Evolutionary conservation across 2,888 invertebrate species (phyloP).

Genomic region (Lasioglossum lativentre): DNA sequence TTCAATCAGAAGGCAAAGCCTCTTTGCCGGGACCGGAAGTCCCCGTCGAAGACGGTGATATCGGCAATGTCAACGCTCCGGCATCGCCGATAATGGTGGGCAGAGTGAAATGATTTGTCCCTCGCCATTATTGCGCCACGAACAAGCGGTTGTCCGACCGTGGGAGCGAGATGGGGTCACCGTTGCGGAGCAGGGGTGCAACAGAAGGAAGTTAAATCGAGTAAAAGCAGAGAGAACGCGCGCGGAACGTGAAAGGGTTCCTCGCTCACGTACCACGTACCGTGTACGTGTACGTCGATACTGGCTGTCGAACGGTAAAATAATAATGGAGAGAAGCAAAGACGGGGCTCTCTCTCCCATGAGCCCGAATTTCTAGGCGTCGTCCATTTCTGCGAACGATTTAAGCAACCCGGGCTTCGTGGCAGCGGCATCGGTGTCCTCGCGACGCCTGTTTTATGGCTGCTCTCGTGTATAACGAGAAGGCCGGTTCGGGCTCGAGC

Average conservation of each 20-base stretch:
- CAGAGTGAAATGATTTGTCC: conserved; percentile 74
- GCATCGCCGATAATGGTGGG: conserved; percentile 63
- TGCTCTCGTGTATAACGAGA: conserved; percentile 51
- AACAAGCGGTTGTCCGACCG: conserved; percentile 41
- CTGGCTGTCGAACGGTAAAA: conserved; percentile 76
- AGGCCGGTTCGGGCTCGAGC: conserved; percentile 22
- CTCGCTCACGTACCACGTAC: conserved; percentile 72
- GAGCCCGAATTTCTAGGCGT: conserved; percentile 41
- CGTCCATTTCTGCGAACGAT: conserved; percentile 60
- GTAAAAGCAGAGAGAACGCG: conserved; percentile 72
- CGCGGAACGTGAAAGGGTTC: conserved; percentile 73
- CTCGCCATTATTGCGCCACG: conserved; percentile 69
- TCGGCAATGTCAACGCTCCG: conserved; percentile 54
- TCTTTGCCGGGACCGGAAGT: conserved; percentile 64
- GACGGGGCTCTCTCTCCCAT: conserved; percentile 52
- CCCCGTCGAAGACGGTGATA: conserved; percentile 53
- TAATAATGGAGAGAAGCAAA: conserved; percentile 75
- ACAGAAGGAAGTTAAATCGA: conserved; percentile 72
- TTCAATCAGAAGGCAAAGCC: conserved; percentile 70
- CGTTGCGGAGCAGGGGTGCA: neutral
- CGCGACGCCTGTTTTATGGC: conserved; percentile 58
- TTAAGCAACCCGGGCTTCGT: conserved; percentile 44
- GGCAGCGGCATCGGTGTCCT: neutral
- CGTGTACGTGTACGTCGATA: conserved; percentile 76
- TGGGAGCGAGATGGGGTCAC: conserved; percentile 5